phyloP scores from a whole-genome alignment of 2,888 invertebrate species.

The Apodemia duryi region DNA sequence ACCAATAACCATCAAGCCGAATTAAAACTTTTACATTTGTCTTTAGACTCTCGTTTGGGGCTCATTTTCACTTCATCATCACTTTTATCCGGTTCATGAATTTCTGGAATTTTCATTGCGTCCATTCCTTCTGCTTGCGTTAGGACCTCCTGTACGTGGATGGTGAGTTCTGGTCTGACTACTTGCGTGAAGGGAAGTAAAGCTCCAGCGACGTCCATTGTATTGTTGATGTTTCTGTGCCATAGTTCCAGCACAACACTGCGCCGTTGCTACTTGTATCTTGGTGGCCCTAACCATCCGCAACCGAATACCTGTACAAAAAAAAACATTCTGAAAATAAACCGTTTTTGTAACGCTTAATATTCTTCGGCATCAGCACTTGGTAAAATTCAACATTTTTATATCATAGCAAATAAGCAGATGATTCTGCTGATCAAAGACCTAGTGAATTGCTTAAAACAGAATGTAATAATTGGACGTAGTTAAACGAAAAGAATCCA shows the following conservation, averaged over 20 bases:
- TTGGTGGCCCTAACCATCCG: conserved; percentile 82
- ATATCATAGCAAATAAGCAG: no score
- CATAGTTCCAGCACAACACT: conserved; percentile 77
- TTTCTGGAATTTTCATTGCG: conserved; percentile 54
- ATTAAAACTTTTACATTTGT: conserved; percentile 35
- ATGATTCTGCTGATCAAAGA: no score
- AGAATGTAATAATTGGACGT: no score
- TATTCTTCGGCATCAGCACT: no score
- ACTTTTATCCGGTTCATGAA: conserved; percentile 53
- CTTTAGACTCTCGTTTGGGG: conserved; percentile 4
- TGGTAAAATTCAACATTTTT: no score
- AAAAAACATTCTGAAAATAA: not conserved
- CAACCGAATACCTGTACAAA: conserved; percentile 81
- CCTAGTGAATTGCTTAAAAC: no score
- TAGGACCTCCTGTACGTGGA: conserved; percentile 68
- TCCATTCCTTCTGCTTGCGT: conserved; percentile 54
- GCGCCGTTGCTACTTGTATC: conserved; percentile 82
- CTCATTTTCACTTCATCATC: conserved; percentile 32
- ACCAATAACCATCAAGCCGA: conserved; percentile 69
- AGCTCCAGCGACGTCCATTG: conserved; percentile 75
- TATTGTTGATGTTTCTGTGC: conserved; percentile 77
- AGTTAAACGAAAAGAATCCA: no score
- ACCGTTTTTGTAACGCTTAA: no score
- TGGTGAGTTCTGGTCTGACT: conserved; percentile 65
- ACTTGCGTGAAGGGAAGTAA: conserved; percentile 69